These are phyloP conservation scores for Malthinus flaveolus DNA, from an alignment of 2,888 invertebrate species.

Conservation along the genomic window DNA sequence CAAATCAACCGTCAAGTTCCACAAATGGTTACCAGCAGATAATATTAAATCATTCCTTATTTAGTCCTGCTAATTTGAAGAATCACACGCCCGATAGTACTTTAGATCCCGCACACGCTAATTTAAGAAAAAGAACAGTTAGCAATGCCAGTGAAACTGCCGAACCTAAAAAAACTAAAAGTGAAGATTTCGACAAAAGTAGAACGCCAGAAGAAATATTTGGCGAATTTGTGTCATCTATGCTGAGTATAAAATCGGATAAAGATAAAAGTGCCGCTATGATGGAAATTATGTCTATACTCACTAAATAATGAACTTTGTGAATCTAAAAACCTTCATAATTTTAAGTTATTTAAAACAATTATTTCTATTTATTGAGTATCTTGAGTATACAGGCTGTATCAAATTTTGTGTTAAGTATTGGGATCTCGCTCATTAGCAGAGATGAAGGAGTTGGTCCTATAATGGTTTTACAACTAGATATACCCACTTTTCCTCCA, in stretches of 20 bases:
- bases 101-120: slow-evolving; percentile 8
- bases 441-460: no score
- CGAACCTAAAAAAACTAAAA: slow-evolving; percentile 17
- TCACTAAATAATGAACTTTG: slow-evolving; percentile 32
- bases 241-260: slow-evolving; percentile 42
- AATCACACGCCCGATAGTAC: slow-evolving; percentile 24
- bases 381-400: no score
- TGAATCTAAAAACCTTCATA: no score
- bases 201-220: slow-evolving; percentile 44
- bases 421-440: no score
- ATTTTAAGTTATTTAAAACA: no score
- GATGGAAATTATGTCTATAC: slow-evolving; percentile 46
- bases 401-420: no score
- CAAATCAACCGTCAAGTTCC: slow-evolving; percentile 21
- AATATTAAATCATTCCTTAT: slow-evolving; percentile 3
- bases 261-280: slow-evolving; percentile 42
- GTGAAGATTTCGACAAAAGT: slow-evolving; percentile 11
- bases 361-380: no score
- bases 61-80: slow-evolving; percentile 4
- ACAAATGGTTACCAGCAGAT: slow-evolving; percentile 12
- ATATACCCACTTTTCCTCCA: no score
- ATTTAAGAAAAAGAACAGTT: slow-evolving; percentile 13
- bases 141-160: slow-evolving; percentile 17
- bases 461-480: no score
- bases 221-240: slow-evolving; percentile 44